Evolutionary conservation across 2,113 vertebrate genomes (phyloP).

Genomic region (Microtus richardsoni): DNA sequence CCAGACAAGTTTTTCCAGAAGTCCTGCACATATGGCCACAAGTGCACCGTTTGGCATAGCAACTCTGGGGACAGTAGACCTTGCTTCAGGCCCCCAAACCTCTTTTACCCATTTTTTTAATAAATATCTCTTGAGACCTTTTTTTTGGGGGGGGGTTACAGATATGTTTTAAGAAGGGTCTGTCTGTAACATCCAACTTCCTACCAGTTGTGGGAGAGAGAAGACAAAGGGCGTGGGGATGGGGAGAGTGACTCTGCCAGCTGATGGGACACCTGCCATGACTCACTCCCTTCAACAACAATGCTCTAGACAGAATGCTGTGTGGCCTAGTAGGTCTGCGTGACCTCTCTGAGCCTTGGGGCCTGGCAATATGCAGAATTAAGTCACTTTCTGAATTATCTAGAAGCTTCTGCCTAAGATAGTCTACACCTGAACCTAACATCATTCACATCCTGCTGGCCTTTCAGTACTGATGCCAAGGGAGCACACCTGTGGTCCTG

Average conservation of each 20-base stretch:
- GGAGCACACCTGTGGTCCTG: neutral
- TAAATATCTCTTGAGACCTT: neutral
- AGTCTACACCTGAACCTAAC: neutral
- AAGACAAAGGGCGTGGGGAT: neutral
- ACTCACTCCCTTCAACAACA: neutral
- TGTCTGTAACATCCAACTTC: neutral
- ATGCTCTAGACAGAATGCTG: too few relatives aligned
- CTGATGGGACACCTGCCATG: neutral
- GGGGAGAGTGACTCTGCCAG: neutral
- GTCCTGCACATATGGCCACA: neutral
- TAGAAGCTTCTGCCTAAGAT: neutral
- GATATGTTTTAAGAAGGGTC: neutral
- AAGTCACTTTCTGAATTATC: neutral
- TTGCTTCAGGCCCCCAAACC: neutral
- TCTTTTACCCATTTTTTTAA: neutral
- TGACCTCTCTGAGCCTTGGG: neutral
- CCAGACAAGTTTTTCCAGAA: constrained; percentile 46
- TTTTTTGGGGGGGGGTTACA: neutral
- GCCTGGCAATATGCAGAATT: neutral
- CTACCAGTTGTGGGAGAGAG: neutral
- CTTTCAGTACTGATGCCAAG: neutral
- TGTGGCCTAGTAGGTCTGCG: neutral
- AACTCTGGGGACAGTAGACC: neutral
- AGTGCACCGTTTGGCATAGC: neutral
- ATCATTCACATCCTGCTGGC: neutral